Percentiles rank a stretch among this genome's conserved stretches.
Conservation (phyloP, 2,888 invertebrate species). For the Capitulum mitella region DNA sequence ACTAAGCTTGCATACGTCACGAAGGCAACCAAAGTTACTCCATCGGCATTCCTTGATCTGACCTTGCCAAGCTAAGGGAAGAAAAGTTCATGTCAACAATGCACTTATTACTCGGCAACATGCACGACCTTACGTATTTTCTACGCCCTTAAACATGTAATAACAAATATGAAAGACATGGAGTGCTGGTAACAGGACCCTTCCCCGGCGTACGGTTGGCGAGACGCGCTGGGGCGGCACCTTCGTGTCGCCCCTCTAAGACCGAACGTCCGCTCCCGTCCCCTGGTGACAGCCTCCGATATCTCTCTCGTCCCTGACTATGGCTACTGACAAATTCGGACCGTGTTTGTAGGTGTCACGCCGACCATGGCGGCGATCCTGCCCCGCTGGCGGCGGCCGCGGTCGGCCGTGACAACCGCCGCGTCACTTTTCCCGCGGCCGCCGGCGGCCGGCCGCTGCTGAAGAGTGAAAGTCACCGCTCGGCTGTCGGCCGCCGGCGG, state of each 20-base stretch:
- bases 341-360: neutral
- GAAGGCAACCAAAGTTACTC: too few relatives aligned
- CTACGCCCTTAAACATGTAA: neutral
- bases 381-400: neutral
- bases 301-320: neutral
- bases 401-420: neutral
- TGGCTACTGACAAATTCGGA: neutral
- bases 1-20: too few relatives aligned
- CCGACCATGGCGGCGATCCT: neutral
- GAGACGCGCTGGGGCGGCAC: too few relatives aligned
- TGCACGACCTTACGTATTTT: neutral
- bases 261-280: too few relatives aligned
- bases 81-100: neutral
- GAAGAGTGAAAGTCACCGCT: neutral
- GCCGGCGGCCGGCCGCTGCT: neutral
- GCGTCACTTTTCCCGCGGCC: neutral
- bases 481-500: neutral
- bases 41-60: too few relatives aligned
- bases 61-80: too few relatives aligned
- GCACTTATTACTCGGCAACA: neutral
- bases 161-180: slow-evolving; percentile 21
- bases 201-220: too few relatives aligned
- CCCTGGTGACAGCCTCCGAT: neutral
- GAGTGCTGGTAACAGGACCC: neutral
- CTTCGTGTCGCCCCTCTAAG: too few relatives aligned